A percentile compares a stretch with the other conserved stretches of the same genome.
Conservation (phyloP, 2,113 vertebrate species). For the Buteo buteo region DNA sequence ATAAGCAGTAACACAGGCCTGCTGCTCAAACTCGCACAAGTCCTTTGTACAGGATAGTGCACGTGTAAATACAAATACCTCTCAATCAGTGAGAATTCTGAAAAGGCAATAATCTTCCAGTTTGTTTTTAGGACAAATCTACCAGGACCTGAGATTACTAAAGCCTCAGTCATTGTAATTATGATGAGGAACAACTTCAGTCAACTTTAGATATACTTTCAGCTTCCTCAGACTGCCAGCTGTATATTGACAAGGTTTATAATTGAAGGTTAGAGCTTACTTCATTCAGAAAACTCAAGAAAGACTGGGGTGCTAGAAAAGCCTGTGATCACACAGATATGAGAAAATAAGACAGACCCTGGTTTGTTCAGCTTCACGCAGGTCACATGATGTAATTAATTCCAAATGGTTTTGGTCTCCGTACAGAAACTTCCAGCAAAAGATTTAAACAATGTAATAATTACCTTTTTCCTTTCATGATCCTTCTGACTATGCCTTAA, state of each 20-base stretch:
- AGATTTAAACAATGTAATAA: conserved; percentile 8
- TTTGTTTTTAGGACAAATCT: background rate
- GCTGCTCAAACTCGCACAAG: background rate
- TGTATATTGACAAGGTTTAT: background rate
- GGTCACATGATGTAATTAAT: background rate
- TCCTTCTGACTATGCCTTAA: conserved; percentile 27
- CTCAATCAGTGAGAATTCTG: background rate
- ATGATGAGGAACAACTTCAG: background rate
- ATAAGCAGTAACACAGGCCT: background rate
- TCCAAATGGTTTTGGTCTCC: conserved; percentile 22
- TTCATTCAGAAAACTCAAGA: background rate
- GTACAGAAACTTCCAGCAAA: conserved; percentile 39
- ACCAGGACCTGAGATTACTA: background rate
- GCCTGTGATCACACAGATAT: background rate
- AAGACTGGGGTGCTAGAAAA: background rate
- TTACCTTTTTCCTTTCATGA: conserved; percentile 47
- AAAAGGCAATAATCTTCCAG: background rate
- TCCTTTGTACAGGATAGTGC: background rate
- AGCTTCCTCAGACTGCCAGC: background rate
- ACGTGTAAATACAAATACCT: background rate
- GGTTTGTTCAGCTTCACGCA: background rate
- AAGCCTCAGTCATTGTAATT: background rate
- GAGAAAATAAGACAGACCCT: background rate
- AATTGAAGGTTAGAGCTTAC: background rate
- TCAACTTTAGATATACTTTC: background rate